Evolutionary conservation across 2,113 vertebrate species (phyloP).

Genomic region (Erythrocebus patas): DNA sequence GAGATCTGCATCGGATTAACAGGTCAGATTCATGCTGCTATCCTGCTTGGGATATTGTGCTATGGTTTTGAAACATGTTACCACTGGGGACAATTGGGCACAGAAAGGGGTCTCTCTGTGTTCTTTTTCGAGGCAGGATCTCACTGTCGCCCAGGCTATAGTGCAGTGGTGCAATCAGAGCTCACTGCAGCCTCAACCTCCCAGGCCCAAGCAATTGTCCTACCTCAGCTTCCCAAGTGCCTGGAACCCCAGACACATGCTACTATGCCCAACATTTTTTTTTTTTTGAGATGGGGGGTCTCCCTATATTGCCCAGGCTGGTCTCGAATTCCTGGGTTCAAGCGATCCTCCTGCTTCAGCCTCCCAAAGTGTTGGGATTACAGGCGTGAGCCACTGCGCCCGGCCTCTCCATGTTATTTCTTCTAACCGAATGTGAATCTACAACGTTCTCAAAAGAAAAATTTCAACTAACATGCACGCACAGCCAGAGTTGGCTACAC

Average conservation of each 20-base stretch:
- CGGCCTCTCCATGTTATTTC: background rate
- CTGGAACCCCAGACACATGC: too few relatives aligned
- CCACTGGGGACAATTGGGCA: background rate
- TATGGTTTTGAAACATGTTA: background rate
- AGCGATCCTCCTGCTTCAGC: background rate
- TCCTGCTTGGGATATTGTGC: rapidly evolving
- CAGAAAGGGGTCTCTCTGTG: background rate
- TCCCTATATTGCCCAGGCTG: background rate
- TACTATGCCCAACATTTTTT: too few relatives aligned
- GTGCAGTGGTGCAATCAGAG: too few relatives aligned
- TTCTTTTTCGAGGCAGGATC: too few relatives aligned
- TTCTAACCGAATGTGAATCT: background rate
- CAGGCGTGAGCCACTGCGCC: background rate
- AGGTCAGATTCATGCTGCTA: rapidly evolving
- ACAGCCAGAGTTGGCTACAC: background rate
- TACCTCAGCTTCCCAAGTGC: too few relatives aligned
- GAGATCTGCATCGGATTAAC: background rate
- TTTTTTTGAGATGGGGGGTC: too few relatives aligned
- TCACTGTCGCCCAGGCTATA: too few relatives aligned
- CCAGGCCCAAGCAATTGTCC: too few relatives aligned
- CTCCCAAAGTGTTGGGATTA: background rate
- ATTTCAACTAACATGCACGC: background rate
- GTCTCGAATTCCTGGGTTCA: background rate
- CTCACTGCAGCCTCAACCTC: too few relatives aligned
- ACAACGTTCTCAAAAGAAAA: background rate